These are phyloP conservation scores for Discoglossus pictus DNA, from an alignment of 2,797 vertebrate species.

Conservation along the genomic window DNA sequence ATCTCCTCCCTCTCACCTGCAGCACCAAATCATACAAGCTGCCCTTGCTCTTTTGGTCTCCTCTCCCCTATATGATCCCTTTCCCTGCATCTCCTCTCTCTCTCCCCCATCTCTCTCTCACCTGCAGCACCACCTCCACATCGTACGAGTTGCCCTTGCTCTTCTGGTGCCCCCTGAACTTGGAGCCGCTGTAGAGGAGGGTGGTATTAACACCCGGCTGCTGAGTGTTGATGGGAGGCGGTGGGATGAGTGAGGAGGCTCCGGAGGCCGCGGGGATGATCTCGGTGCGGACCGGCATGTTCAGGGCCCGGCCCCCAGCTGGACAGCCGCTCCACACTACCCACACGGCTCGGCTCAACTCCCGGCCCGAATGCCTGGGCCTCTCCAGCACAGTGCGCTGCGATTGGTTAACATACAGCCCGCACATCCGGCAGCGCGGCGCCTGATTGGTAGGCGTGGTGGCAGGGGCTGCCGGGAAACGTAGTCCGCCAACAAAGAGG, in stretches of 20 bases:
- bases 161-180: slow-evolving; percentile 94
- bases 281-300: slow-evolving; percentile 88
- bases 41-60: neutral
- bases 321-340: slow-evolving; percentile 57
- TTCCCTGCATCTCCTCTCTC: slow-evolving; percentile 35
- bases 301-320: slow-evolving; percentile 74
- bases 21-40: neutral
- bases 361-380: slow-evolving; percentile 55
- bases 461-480: slow-evolving; percentile 25
- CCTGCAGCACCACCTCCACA: slow-evolving; percentile 96
- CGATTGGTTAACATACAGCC: slow-evolving; percentile 21
- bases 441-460: neutral
- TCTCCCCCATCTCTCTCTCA: slow-evolving; percentile 67
- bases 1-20: neutral
- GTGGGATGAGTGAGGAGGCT: slow-evolving; percentile 80
- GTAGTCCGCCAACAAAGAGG: neutral
- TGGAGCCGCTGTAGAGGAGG: slow-evolving; percentile 92
- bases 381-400: slow-evolving; percentile 22
- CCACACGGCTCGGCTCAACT: slow-evolving; percentile 53
- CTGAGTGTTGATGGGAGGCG: slow-evolving; percentile 92
- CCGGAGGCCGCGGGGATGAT: slow-evolving; percentile 68
- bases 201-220: slow-evolving; percentile 92
- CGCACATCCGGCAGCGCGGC: neutral
- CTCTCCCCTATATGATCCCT: neutral
- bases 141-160: slow-evolving; percentile 97